phyloP scores from a whole-genome alignment of 2,888 invertebrate genomes.

The Drosophila fulvimacula region DNA sequence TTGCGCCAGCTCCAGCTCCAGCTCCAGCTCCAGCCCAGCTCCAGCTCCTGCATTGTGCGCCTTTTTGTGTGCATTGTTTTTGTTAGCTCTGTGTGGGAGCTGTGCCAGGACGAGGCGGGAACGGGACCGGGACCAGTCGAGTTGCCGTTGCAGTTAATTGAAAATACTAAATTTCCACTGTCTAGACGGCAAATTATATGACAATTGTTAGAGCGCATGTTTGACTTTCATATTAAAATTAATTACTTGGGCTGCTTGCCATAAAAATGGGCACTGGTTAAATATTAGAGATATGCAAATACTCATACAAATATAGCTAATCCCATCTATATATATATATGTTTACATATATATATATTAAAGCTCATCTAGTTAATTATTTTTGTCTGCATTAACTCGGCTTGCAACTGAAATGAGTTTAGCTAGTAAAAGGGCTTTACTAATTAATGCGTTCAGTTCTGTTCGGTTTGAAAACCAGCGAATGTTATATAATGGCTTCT shows the following conservation, averaged over 20 bases:
- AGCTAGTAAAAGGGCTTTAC: background rate
- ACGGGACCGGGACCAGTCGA: conserved; percentile 31
- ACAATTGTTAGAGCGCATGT: conserved; percentile 82
- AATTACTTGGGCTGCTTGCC: conserved; percentile 76
- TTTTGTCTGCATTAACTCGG: conserved; percentile 3
- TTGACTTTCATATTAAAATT: conserved; percentile 82
- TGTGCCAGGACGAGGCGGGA: conserved; percentile 4
- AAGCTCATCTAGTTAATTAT: conserved; percentile 18
- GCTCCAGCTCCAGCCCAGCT: conserved; percentile 12
- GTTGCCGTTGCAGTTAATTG: conserved; percentile 82
- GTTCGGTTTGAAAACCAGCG: no score
- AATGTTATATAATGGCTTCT: no score
- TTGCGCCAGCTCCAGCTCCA: conserved; percentile 12
- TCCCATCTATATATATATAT: background rate
- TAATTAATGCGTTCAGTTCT: background rate
- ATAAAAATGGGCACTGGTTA: conserved; percentile 58
- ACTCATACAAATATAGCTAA: background rate
- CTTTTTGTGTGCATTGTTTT: conserved; percentile 73
- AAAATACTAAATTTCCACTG: conserved; percentile 84
- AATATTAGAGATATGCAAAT: conserved; percentile 41
- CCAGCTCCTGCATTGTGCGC: conserved; percentile 60
- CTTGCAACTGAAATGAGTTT: background rate
- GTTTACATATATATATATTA: conserved; percentile 5
- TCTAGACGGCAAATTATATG: conserved; percentile 84
- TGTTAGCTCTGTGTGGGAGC: conserved; percentile 14